A percentile compares a stretch with the other conserved stretches of the same genome.
Evolutionary conservation across 1,140 invertebrate genomes (phyloP).

Genomic region (Papilio polytes): DNA sequence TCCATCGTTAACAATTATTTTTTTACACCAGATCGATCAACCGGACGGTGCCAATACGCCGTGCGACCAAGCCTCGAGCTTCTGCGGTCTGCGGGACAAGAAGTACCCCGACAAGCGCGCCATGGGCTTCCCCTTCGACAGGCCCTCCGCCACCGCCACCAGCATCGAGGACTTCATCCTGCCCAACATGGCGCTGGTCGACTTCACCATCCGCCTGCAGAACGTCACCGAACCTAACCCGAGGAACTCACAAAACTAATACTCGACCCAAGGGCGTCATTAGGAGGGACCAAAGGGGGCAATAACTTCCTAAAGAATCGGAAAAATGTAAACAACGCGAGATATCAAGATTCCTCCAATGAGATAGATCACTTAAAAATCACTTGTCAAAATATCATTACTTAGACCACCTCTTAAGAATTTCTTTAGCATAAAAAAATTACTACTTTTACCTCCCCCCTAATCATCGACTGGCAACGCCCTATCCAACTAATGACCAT

Average conservation of each 20-base stretch:
- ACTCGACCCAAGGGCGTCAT: too few relatives aligned
- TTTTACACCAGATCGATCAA: conserved; percentile 75
- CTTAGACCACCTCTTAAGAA: too few relatives aligned
- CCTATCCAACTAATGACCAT: not conserved
- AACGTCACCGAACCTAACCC: conserved; percentile 73
- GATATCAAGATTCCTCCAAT: too few relatives aligned
- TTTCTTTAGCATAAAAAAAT: too few relatives aligned
- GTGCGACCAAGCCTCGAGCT: conserved; percentile 87
- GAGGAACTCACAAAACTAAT: conserved; percentile 60
- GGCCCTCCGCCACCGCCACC: conserved; percentile 82
- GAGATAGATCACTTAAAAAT: too few relatives aligned
- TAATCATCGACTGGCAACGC: too few relatives aligned
- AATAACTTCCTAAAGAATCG: too few relatives aligned
- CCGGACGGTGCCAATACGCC: conserved; percentile 76
- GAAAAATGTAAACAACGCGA: too few relatives aligned
- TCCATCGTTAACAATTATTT: not conserved
- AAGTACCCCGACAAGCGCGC: conserved; percentile 87
- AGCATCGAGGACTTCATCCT: conserved; percentile 85
- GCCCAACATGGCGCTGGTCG: conserved; percentile 84
- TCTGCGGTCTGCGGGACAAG: conserved; percentile 87
- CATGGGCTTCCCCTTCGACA: conserved; percentile 90
- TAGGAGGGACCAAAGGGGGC: too few relatives aligned
- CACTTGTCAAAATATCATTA: too few relatives aligned
- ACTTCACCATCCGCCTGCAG: conserved; percentile 78
- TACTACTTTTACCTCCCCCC: too few relatives aligned